These are phyloP conservation scores for Tinamus guttatus DNA, from an alignment of 2,113 vertebrate species.

Conservation along the genomic window DNA sequence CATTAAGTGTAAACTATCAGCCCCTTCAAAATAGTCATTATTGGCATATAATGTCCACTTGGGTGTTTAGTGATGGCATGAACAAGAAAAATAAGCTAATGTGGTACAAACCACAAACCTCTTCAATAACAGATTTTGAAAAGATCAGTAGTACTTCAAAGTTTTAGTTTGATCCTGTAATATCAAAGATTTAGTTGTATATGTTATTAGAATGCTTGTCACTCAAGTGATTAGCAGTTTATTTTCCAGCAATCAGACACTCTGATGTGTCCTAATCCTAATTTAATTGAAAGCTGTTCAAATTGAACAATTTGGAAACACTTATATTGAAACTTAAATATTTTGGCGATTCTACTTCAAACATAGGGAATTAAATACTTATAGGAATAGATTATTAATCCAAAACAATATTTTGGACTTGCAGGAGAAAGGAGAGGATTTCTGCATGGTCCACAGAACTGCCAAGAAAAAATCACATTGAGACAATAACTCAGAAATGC, in stretches of 20 bases:
- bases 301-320: background rate
- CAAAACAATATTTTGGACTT: background rate
- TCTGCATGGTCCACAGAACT: background rate
- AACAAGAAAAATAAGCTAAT: background rate
- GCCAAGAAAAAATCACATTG: slow-evolving; percentile 2
- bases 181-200: background rate
- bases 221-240: background rate
- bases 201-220: background rate
- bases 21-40: background rate
- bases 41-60: background rate
- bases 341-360: background rate
- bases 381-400: background rate
- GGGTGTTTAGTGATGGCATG: background rate
- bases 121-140: background rate
- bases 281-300: background rate
- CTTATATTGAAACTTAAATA: background rate
- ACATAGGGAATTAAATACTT: background rate
- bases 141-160: background rate
- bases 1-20: background rate
- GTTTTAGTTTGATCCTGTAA: background rate
- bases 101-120: background rate
- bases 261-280: background rate
- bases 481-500: background rate
- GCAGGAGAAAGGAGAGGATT: background rate
- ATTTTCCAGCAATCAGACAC: background rate